These are phyloP conservation scores for Sebastes schlegelii DNA, from an alignment of 2,113 vertebrate genomes.

Conservation along the genomic window DNA sequence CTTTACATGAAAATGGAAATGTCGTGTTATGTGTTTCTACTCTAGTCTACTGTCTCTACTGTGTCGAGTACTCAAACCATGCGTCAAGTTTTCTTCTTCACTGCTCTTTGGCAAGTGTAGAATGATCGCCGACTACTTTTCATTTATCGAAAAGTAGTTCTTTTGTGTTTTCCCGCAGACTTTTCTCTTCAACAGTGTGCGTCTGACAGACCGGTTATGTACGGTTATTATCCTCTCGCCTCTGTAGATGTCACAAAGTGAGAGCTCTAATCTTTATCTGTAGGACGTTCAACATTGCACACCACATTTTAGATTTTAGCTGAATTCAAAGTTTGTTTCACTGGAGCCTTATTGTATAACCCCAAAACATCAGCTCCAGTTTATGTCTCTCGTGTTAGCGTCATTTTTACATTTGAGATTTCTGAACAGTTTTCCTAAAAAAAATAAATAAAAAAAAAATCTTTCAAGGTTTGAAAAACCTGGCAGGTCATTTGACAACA, in stretches of 20 bases:
- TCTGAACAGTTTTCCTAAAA: not conserved
- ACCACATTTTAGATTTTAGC: too few relatives aligned
- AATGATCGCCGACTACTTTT: not conserved
- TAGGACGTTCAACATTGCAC: not conserved
- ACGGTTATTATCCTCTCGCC: not conserved
- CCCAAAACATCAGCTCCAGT: not conserved
- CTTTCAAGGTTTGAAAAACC: too few relatives aligned
- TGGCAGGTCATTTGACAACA: too few relatives aligned
- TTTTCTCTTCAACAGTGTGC: not conserved
- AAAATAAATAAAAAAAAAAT: too few relatives aligned
- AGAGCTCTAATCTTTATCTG: not conserved
- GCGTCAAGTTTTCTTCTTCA: not conserved
- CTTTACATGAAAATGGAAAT: slow-evolving; percentile 12
- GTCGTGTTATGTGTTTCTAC: slow-evolving; percentile 9
- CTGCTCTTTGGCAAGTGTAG: not conserved
- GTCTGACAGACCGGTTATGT: not conserved
- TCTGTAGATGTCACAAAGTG: not conserved
- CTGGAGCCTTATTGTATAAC: not conserved
- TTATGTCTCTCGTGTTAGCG: not conserved
- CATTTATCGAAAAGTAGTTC: not conserved
- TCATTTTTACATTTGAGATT: not conserved
- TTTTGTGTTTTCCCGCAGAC: not conserved
- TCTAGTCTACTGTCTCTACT: slow-evolving; percentile 29
- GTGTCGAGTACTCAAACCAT: slow-evolving; percentile 7
- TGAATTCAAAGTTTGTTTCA: not conserved